Base-by-base conservation (phyloP, 2,888 invertebrate species). In the Epirrita christyi region DNA sequence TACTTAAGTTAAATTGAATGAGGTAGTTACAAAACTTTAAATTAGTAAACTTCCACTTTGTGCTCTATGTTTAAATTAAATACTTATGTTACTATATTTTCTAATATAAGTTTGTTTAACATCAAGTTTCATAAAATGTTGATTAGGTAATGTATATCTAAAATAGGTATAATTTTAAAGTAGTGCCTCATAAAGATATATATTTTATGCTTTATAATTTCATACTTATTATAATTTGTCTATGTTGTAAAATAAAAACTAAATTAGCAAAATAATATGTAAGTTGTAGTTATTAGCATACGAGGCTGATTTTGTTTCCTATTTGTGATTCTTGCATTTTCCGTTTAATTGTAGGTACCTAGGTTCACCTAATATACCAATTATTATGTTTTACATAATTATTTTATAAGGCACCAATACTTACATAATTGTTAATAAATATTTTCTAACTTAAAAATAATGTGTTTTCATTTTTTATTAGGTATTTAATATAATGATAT, bases 381-480 rank as follows among this genome's bases (percentile, higher is more conserved):
- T n/a, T 36, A 11, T n/a, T 36, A 40, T 48, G 15, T 48, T 15
- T 38, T 47, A 51, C 43, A 29, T 52, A 52, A 29, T 36, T 53
- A 47, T 44, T 34, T 38, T 48, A 38, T 38, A 68, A 80, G 81
- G 85, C 85, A 78, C 71, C 72, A 78, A 81, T 86, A 86, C 86
- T 87, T 86, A 59, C 58, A 54, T 45, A 84, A 83, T 70, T 85
- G 79, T 83, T 76, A 82, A 79, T 83, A 83, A 78, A 83, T 60
- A 53, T 67, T 70, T 68, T 55, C 29, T 52, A 59, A 49, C 42
- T 47, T 59, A 58, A 54, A 41, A 54, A 34, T 37, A 11, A 38
- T 10, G 13, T 44, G 34, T 42, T 66, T 63, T 59, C 58, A 55
- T 45, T 55, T 13, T 36, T 36, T n/a, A 11, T n/a, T 3, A 6